Base-by-base conservation (phyloP, 1,140 invertebrate species). In the Coelopa frigida region DNA sequence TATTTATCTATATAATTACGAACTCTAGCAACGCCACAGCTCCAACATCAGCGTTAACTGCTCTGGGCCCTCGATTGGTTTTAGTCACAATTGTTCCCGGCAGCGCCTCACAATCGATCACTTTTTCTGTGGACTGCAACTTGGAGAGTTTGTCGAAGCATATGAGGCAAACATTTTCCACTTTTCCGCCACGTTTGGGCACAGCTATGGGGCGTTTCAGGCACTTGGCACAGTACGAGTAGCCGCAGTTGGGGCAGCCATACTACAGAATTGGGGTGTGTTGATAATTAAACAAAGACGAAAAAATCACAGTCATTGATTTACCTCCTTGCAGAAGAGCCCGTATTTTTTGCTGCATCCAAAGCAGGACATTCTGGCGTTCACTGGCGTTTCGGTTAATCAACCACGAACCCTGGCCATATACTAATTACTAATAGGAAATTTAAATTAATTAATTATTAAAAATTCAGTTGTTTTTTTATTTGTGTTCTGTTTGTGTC, bases 181-280 rank as follows among this genome's bases (percentile, higher is more conserved):
- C 57, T 44, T 61, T 63, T n/a, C 52, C 52, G 18, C 49, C 39
- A 11, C 57, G 54, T 10, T 55, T 52, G 11, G 58, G 59, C 55
- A 75, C 70, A 59, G 65, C 76, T 54, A 74, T 63, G 59, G 70
- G 73, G 48, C 75, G 62, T 46, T 71, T 75, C 32, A 82, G 61
- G 61, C 80, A 82, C 61, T 79, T 81, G 50, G 71, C 73, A 56
- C 79, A 82, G 54, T 76, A 81, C 50, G 77, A 78, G 56, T 79
- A 76, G 20, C 78, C 78, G 62, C 80, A 82, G 55, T 72, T 71
- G 22, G 78, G 73, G 58, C 80, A 82, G 3, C 78, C 79, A 70
- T 75, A 72, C 79, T 65, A 26, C n/a, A 11, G 15, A 14, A 33
- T 17, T n/a, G 1, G 3, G 1, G 17, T 18, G 27, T 20, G 36